Evolutionary conservation across 2,888 invertebrate genomes (phyloP).

Genomic region (Cancer borealis): DNA sequence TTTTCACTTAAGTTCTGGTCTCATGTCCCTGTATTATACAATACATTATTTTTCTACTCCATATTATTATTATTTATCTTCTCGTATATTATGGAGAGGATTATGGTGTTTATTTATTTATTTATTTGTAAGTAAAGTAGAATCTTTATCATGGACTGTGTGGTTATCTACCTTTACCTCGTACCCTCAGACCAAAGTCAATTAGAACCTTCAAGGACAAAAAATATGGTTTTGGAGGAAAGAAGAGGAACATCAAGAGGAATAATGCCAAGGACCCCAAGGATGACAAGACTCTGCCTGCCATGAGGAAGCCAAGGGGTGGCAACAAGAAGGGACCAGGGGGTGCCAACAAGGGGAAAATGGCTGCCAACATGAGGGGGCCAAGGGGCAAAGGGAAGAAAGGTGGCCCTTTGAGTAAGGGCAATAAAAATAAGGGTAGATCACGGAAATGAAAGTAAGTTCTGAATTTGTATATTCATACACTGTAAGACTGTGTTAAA

Average conservation of each 20-base stretch:
- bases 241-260: constrained; percentile 92
- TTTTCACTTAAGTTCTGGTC: neutral
- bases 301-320: neutral
- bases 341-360: neutral
- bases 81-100: neutral
- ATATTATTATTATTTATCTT: neutral
- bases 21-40: neutral
- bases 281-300: constrained; percentile 79
- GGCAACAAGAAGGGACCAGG: constrained; percentile 16
- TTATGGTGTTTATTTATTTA: neutral
- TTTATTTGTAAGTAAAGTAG: neutral
- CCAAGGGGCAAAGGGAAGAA: constrained; percentile 11
- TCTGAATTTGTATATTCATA: neutral
- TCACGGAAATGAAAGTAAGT: neutral
- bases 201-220: constrained; percentile 87
- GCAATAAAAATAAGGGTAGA: constrained; percentile 51
- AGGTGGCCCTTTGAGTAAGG: neutral
- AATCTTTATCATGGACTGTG: constrained; percentile 3
- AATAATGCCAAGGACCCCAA: constrained; percentile 91
- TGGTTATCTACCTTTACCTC: neutral
- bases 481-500: neutral
- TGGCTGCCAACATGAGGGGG: neutral
- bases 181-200: constrained; percentile 79
- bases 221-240: constrained; percentile 97
- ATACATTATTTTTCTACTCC: neutral